phyloP scores from a whole-genome alignment of 2,888 invertebrate genomes.

The Drosophila rellima region DNA sequence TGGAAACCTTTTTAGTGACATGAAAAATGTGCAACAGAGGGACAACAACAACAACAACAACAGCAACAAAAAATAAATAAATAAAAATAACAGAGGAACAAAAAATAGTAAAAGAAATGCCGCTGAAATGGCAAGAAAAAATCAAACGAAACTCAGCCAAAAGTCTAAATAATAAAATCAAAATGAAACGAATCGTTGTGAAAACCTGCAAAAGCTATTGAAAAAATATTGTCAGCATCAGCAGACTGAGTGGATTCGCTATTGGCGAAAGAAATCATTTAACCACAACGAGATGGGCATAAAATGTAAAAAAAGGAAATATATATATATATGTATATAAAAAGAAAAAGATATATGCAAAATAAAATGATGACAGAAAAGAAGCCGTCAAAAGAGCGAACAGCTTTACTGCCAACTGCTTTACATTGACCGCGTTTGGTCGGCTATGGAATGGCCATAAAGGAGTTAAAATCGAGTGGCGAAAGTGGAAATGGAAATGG shows the following conservation, averaged over 20 bases:
- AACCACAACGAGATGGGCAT: slow-evolving; percentile 64
- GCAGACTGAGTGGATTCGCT: slow-evolving; percentile 18
- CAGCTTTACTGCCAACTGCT: slow-evolving; percentile 38
- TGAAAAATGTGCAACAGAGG: slow-evolving; percentile 76
- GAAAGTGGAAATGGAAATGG: no score
- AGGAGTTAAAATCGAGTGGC: neutral
- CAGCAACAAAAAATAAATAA: slow-evolving; percentile 10
- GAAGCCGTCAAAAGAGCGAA: slow-evolving; percentile 38
- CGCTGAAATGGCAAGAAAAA: slow-evolving; percentile 21
- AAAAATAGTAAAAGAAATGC: slow-evolving; percentile 19
- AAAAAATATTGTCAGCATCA: slow-evolving; percentile 75
- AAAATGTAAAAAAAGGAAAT: neutral
- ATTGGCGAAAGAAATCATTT: slow-evolving; percentile 60
- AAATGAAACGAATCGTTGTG: slow-evolving; percentile 72
- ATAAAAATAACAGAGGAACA: neutral
- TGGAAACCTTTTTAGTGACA: slow-evolving; percentile 76
- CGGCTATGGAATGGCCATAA: slow-evolving; percentile 3
- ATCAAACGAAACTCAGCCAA: slow-evolving; percentile 14
- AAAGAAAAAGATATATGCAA: slow-evolving; percentile 16
- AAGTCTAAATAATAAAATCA: slow-evolving; percentile 80
- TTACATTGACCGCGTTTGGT: slow-evolving; percentile 30
- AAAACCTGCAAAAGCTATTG: slow-evolving; percentile 64
- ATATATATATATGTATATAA: no score
- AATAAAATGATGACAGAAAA: slow-evolving; percentile 4
- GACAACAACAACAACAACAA: slow-evolving; percentile 4